These are phyloP conservation scores for Tyto alba DNA, from an alignment of 2,113 vertebrate genomes.

Conservation along the genomic window DNA sequence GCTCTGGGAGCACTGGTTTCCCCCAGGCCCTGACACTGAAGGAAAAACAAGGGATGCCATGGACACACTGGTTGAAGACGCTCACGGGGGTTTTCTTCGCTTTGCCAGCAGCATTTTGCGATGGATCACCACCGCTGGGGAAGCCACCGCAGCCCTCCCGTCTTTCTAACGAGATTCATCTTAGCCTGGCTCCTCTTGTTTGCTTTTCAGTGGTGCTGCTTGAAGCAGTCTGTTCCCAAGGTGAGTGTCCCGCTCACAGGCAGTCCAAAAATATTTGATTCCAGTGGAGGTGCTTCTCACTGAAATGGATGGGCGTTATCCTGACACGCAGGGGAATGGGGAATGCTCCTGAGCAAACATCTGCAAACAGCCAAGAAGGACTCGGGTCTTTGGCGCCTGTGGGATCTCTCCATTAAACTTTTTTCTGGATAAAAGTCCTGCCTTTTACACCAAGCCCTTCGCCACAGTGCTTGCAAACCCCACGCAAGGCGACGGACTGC, in stretches of 20 bases:
- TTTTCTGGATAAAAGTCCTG: not conserved
- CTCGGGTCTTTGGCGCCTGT: fast-evolving
- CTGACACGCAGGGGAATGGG: not conserved
- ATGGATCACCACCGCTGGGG: not conserved
- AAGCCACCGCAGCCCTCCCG: not conserved
- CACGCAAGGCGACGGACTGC: not conserved
- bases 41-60: not conserved
- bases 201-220: not conserved
- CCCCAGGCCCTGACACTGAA: not conserved
- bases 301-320: not conserved
- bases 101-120: not conserved
- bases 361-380: not conserved
- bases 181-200: not conserved
- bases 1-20: not conserved
- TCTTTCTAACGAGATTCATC: not conserved
- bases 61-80: fast-evolving
- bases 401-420: not conserved
- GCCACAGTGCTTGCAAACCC: not conserved
- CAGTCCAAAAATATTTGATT: not conserved
- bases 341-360: not conserved
- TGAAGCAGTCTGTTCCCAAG: not conserved
- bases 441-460: not conserved
- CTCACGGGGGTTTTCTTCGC: fast-evolving
- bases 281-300: not conserved
- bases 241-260: not conserved